phyloP scores from a whole-genome alignment of 2,113 vertebrate genomes.

The Astur gentilis region DNA sequence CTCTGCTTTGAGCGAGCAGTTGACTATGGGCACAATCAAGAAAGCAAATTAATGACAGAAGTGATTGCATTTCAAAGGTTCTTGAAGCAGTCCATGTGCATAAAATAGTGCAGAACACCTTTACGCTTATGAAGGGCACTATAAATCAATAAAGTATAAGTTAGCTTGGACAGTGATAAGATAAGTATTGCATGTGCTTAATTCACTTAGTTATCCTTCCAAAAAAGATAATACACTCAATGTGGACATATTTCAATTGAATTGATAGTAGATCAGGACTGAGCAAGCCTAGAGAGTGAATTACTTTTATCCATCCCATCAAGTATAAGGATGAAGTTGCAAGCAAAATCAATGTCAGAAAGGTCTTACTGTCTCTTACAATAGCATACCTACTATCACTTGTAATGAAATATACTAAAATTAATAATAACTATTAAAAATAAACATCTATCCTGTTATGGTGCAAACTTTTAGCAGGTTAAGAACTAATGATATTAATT shows the following conservation, averaged over 20 bases:
- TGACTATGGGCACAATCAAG: neutral
- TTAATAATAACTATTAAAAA: constrained; percentile 25
- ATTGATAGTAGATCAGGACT: constrained; percentile 70
- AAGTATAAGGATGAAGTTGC: constrained; percentile 63
- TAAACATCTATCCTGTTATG: neutral
- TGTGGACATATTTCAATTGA: constrained; percentile 72
- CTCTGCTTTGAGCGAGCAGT: neutral
- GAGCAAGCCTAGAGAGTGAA: constrained; percentile 64
- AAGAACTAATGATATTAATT: neutral
- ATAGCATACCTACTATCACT: neutral
- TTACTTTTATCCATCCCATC: constrained; percentile 66
- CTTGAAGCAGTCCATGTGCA: neutral
- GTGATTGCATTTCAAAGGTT: neutral
- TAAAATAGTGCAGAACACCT: constrained; percentile 46
- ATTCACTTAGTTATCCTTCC: constrained; percentile 65
- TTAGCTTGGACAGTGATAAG: constrained; percentile 67
- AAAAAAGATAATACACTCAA: constrained; percentile 69
- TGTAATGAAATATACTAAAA: constrained; percentile 31
- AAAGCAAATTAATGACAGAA: constrained; percentile 13
- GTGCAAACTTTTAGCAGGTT: neutral
- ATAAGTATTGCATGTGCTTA: constrained; percentile 68
- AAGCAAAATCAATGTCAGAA: constrained; percentile 67
- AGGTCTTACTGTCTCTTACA: constrained; percentile 49
- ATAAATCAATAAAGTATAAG: constrained; percentile 64
- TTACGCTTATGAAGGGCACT: constrained; percentile 49